phyloP scores from a whole-genome alignment of 2,888 invertebrate species.

The Elegia similella region DNA sequence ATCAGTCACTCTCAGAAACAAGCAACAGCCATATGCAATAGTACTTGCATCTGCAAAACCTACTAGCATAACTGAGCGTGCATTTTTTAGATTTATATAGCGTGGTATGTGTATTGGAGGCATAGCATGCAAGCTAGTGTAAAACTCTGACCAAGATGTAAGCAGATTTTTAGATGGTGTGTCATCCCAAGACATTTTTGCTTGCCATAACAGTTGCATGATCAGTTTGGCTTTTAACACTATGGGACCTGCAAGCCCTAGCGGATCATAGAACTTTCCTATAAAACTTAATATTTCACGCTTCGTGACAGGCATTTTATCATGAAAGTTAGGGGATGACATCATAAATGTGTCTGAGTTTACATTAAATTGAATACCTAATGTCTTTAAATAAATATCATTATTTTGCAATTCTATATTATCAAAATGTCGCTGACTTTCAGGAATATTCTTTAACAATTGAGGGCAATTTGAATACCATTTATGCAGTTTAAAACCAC shows the following conservation, averaged over 20 bases:
- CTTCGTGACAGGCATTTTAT: no score
- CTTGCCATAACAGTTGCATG: conserved; percentile 21
- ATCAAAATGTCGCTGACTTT: background rate
- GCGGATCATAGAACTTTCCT: conserved; percentile 26
- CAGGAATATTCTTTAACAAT: conserved; percentile 1
- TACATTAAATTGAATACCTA: conserved; percentile 5
- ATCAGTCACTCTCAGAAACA: no score
- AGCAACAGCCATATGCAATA: no score
- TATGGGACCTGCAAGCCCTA: conserved; percentile 26
- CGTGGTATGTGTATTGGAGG: no score
- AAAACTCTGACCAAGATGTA: no score
- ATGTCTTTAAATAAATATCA: background rate
- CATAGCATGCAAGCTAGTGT: background rate
- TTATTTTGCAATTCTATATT: background rate
- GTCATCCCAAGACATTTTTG: conserved; percentile 8
- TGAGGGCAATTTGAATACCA: conserved; percentile 14
- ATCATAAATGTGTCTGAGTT: background rate
- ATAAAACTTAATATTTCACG: conserved; percentile 26
- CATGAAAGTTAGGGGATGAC: background rate
- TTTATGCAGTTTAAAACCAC: conserved; percentile 17
- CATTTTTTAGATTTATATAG: no score
- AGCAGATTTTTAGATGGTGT: no score
- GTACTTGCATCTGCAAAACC: no score
- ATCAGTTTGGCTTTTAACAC: conserved; percentile 23
- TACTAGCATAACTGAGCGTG: no score